Percentiles rank a stretch among this genome's conserved stretches.
Conservation (phyloP, 2,888 invertebrate species). For the Quadroppia sp. region DNA sequence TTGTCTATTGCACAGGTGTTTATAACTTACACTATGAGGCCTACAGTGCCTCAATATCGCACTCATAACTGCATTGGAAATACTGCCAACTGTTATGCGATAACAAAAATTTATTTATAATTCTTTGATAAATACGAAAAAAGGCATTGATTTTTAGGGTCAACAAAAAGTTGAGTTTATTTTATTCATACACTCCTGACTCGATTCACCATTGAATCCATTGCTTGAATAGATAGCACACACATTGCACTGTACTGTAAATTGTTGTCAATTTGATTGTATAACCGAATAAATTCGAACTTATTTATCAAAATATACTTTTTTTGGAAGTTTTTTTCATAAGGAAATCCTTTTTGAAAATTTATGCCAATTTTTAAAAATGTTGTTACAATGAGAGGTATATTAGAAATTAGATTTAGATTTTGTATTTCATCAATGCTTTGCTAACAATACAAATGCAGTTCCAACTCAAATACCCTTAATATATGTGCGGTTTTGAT, state of each 20-base stretch:
- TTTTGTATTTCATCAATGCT: conserved; percentile 6
- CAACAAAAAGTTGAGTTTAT: background rate
- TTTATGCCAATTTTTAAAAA: background rate
- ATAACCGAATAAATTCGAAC: conserved; percentile 3
- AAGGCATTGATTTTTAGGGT: conserved; percentile 15
- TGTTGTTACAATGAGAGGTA: conserved; percentile 12
- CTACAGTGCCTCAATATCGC: background rate
- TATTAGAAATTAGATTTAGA: conserved; percentile 32
- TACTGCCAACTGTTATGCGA: conserved; percentile 30
- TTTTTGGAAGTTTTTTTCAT: background rate
- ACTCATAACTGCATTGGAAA: conserved; percentile 14
- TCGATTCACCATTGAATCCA: background rate
- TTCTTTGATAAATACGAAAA: conserved; percentile 27
- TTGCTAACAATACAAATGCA: conserved; percentile 8
- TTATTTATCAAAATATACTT: conserved; percentile 9
- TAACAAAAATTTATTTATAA: conserved; percentile 27
- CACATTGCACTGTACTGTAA: background rate
- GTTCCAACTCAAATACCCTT: conserved; percentile 1
- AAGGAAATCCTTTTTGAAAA: background rate
- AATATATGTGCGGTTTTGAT: conserved; percentile 32
- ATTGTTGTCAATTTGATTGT: conserved; percentile 27
- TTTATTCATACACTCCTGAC: background rate
- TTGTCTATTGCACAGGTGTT: conserved; percentile 30
- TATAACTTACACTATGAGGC: conserved; percentile 13
- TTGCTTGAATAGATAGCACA: background rate